Conservation (phyloP, 2,888 invertebrate species). For the Noctua pronuba region DNA sequence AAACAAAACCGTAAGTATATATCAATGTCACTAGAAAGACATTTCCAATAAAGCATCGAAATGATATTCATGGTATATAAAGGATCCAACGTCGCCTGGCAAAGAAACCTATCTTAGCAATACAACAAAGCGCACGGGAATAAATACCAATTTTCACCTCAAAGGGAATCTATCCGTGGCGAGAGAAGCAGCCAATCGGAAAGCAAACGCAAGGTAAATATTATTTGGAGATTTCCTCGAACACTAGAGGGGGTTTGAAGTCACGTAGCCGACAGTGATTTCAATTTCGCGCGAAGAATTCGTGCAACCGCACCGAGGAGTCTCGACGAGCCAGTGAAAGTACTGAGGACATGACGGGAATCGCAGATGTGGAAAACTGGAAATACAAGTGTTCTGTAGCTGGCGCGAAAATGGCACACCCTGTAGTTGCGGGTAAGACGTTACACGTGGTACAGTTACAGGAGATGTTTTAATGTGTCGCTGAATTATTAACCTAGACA, state of each 20-base stretch:
- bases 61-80: constrained; percentile 33
- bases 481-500: neutral
- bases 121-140: constrained; percentile 78
- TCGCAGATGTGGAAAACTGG: constrained; percentile 55
- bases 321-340: constrained; percentile 72
- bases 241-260: constrained; percentile 82
- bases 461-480: neutral
- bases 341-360: constrained; percentile 71
- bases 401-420: constrained; percentile 23
- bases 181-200: constrained; percentile 76
- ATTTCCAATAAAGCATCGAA: constrained; percentile 30
- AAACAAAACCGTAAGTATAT: neutral
- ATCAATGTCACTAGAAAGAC: neutral
- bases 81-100: constrained; percentile 15
- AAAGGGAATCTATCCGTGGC: constrained; percentile 79
- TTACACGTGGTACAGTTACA: neutral
- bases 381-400: constrained; percentile 33
- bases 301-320: constrained; percentile 73
- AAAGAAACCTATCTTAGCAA: constrained; percentile 62
- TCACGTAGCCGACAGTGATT: constrained; percentile 86
- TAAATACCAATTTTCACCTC: constrained; percentile 84
- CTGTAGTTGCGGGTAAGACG: neutral
- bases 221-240: constrained; percentile 83
- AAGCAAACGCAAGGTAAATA: constrained; percentile 82
- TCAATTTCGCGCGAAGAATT: constrained; percentile 83